Conservation (phyloP, 2,113 vertebrate species). For the Grus americana region DNA sequence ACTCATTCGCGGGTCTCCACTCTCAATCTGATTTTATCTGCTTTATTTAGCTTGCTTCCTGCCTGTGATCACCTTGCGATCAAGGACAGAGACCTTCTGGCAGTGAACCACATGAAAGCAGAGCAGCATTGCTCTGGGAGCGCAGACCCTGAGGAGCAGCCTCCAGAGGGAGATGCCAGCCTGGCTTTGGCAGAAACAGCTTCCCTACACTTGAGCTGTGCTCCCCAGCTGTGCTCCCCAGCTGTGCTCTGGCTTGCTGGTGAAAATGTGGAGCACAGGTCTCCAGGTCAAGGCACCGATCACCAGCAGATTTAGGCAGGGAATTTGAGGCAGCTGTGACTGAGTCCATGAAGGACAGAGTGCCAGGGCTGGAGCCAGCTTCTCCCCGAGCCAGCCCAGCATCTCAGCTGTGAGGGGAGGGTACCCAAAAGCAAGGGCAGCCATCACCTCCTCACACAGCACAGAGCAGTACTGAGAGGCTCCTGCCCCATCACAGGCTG, state of each 20-base stretch:
- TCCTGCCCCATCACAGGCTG: neutral
- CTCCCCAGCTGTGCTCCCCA: neutral
- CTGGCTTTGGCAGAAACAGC: neutral
- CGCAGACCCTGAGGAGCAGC: neutral
- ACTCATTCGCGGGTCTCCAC: rapidly evolving
- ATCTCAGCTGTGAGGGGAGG: neutral
- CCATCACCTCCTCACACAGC: neutral
- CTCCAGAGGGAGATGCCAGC: constrained; percentile 15
- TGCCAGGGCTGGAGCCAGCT: neutral
- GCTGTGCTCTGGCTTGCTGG: neutral
- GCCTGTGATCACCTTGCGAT: neutral
- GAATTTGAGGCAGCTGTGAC: neutral
- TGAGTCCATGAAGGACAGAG: rapidly evolving
- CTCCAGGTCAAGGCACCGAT: neutral
- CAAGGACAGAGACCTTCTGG: neutral
- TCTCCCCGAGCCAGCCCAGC: neutral
- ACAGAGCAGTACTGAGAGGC: neutral
- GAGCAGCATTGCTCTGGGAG: neutral
- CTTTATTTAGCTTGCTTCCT: neutral
- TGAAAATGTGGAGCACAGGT: neutral
- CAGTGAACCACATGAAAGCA: neutral
- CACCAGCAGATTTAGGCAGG: neutral
- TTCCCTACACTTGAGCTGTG: neutral
- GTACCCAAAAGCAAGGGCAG: neutral
- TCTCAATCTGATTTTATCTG: neutral